phyloP scores from a whole-genome alignment of 1,140 invertebrate genomes.

The Hirudo medicinalis region DNA sequence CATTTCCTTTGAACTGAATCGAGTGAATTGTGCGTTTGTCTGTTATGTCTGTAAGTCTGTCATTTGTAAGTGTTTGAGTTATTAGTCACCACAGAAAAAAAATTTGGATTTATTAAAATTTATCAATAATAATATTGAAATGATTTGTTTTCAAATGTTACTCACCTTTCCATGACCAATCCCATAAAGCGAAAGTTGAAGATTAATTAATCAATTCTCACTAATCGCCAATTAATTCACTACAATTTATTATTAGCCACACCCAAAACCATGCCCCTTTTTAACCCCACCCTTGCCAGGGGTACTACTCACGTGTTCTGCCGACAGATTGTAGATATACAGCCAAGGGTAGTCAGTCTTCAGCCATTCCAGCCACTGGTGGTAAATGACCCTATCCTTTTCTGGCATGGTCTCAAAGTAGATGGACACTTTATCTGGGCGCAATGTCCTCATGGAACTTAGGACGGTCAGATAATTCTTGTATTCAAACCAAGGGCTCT shows the following conservation, averaged over 20 bases:
- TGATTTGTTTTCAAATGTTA: too few relatives aligned
- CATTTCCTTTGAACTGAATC: too few relatives aligned
- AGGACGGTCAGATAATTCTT: constrained; percentile 19
- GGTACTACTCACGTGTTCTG: background rate
- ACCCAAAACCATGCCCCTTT: background rate
- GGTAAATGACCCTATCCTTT: constrained; percentile 8
- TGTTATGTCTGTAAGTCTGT: too few relatives aligned
- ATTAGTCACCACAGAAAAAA: too few relatives aligned
- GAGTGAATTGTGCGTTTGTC: too few relatives aligned
- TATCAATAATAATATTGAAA: too few relatives aligned
- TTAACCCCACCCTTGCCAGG: background rate
- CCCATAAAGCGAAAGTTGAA: too few relatives aligned
- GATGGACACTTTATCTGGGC: constrained; percentile 18
- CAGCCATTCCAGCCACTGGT: constrained; percentile 20
- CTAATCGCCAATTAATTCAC: too few relatives aligned
- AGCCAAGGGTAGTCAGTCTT: constrained; percentile 18
- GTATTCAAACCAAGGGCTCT: constrained; percentile 20
- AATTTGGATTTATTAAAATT: too few relatives aligned
- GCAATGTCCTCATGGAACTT: constrained; percentile 11
- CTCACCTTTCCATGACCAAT: too few relatives aligned
- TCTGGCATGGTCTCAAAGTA: background rate
- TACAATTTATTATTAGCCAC: background rate
- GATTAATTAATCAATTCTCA: background rate
- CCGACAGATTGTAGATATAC: constrained; percentile 12
- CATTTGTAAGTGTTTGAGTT: too few relatives aligned